Evolutionary conservation across 2,113 vertebrate species (phyloP), one percentile per base, ranked within the genome.

Genomic region (Chamaea fasciata): DNA sequence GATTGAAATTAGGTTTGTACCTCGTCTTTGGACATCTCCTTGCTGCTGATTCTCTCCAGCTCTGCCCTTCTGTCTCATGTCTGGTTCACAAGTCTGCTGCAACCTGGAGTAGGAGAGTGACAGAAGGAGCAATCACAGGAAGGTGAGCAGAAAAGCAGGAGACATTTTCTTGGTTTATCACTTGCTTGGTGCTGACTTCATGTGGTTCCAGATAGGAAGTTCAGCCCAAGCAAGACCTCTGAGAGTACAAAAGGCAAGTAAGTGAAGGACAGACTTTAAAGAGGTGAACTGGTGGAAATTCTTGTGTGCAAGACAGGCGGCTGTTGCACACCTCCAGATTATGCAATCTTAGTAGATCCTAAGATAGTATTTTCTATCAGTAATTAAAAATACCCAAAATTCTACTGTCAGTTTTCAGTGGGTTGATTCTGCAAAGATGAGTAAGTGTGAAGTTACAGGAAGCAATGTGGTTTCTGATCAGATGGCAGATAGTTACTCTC

Each of bases 391-490:
- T 83, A 60, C 41, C 64, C 59, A 28, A 77, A 85, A 57, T 86
- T 86, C 71, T 79, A 13, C 79, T 74, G 59, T 21, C 90, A 83
- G 55, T 77, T 95, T 96, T 81, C 82, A 80, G 90, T 90, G 87
- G 84, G 87, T 65, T 94, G 94, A 57, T 87, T 95, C 50, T 83
- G 75, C 33, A 56, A 90, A 83, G 88, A 91, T 88, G 82, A 95
- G 44, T 91, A 94, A 95, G 84, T 86, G 95, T 92, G 90, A 96
- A 95, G 71, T 42, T 81, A 85, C 74, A 92, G 91, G 93, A 95
- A 96, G 90, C 76, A 78, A 37, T 13, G 56, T 55, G 42, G 68
- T 75, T 91, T 59, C 77, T 90, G 68, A 86, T 92, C 75, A 95
- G 79, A 81, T 94, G 68, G 86, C 71, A 85, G 55, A 53, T 18